Evolutionary conservation across 2,888 invertebrate species (phyloP), one percentile per base, ranked within the genome.

Genomic region (Zonitis immaculata): DNA sequence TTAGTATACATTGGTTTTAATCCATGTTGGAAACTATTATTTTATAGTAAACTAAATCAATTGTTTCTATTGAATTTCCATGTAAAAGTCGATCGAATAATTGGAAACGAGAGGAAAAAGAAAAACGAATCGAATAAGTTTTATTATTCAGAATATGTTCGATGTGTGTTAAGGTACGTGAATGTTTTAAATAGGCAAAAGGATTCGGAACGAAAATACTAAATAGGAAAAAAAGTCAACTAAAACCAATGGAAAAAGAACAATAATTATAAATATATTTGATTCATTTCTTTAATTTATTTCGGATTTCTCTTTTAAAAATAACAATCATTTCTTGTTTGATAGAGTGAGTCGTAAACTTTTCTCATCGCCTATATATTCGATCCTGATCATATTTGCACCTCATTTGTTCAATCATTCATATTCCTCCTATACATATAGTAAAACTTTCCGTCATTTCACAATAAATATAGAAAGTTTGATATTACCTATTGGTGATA

Each of bases 71-170:
- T 18, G 18, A 18, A 39, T 39, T 32, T 14, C 8, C 14, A 32
- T 8, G 18, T 6, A 39, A 18, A 7, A 6, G 14, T 3, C 18
- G 39, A 39, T 39, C 39, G 9, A 18, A 39, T 39, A 18, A n/a
- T n/a, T n/a, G n/a, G n/a, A n/a, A 39, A 39, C 26, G 6, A 26
- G 6, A 39, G 11, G 20, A 20, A n/a, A 28, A 28, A 11, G 48
- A 49, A 55, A 57, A 47, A 49, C 54, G 32, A 52, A 51, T 42
- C 44, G 27, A 42, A 39, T 44, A 50, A 55, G 56, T 59, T 60
- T 62, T 58, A 53, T 62, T 60, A 60, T 62, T 60, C 60, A 51
- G 56, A 59, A 50, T 56, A 57, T 46, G 60, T 62, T 55, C 52
- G 39, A 12, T 7, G 42, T 49, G 58, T 60, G 62, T 58, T 56